Base-by-base conservation (phyloP, 2,113 vertebrate species). In the Phalacrocorax pelagicus region DNA sequence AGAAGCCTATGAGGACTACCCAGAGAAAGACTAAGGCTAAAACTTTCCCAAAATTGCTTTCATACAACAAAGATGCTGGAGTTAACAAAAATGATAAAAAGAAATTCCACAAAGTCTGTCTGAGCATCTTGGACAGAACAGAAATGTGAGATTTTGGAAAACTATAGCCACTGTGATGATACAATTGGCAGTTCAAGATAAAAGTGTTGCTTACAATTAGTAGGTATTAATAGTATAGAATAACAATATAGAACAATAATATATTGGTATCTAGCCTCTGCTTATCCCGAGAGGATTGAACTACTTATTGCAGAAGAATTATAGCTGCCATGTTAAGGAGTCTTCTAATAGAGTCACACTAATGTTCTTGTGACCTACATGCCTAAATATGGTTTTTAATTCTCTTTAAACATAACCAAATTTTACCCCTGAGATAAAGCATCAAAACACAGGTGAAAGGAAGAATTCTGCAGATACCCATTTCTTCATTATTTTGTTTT, bases 371-470 rank as follows among this genome's bases (percentile, higher is more conserved):
- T 11, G 14, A 36, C 32, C 46, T 72, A 69, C 21, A 36, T 65
- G 10, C 5, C 26, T 81, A 62, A 74, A 62, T 47, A 61, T 21
- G 5, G 2, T 10, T 16, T 81, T 55, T 55, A 49, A 69, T 63
- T 55, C 9, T 71, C 44, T 80, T 90, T 27, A 73, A 55, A 38
- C 3, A 2, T 61, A 82, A 81, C 46, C 12, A 65, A 49, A 69
- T 29, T 5, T n/a, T 44, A 12, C 4, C 13, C 4, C 11, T 47
- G 34, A 82, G 15, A 54, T 58, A 92, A 82, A 66, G 11, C 17
- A 74, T 47, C 26, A 55, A 55, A 71, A 57, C 5, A 63, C 8
- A 2, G 0, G 3, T 0, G 0, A 79, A 74, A 81, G 15, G 16
- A 81, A 85, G 11, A 90, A 78, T 61, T 82, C 20, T 92, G 13